Conservation (phyloP, 2,113 vertebrate species). For the Elephas maximus region DNA sequence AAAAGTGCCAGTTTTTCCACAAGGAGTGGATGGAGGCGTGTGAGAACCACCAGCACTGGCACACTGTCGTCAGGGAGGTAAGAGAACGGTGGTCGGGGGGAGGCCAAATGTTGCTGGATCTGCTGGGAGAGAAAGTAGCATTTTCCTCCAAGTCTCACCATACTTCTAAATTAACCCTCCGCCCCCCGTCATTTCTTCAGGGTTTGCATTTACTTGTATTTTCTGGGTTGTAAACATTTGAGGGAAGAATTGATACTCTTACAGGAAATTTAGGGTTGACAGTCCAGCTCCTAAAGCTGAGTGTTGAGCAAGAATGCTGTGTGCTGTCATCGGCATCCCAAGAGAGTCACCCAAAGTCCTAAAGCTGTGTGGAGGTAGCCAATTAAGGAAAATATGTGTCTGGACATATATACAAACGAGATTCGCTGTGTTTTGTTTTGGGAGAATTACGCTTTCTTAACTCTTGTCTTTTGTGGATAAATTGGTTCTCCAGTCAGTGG, state of each 20-base stretch:
- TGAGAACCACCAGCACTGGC: constrained; percentile 97
- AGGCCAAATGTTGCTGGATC: background rate
- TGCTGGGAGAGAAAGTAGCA: background rate
- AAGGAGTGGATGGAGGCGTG: constrained; percentile 96
- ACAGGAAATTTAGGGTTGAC: background rate
- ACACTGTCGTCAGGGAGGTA: constrained; percentile 96
- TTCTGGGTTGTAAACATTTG: background rate
- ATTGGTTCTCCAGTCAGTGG: background rate
- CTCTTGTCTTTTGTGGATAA: background rate
- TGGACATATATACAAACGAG: rapidly evolving
- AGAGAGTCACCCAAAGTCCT: background rate
- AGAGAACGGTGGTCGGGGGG: background rate
- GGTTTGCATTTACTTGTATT: background rate
- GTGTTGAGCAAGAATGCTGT: too few relatives aligned
- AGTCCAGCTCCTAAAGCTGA: background rate
- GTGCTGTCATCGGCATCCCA: background rate
- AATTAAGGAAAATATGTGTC: background rate
- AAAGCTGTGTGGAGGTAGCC: background rate
- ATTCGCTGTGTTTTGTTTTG: background rate
- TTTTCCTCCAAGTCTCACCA: background rate
- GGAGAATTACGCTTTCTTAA: background rate
- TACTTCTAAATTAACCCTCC: background rate
- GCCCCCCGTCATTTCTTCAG: background rate
- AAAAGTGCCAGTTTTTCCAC: constrained; percentile 98
- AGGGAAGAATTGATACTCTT: background rate